Conservation (phyloP, 2,113 vertebrate genomes). For the Corynorhinus townsendii region DNA sequence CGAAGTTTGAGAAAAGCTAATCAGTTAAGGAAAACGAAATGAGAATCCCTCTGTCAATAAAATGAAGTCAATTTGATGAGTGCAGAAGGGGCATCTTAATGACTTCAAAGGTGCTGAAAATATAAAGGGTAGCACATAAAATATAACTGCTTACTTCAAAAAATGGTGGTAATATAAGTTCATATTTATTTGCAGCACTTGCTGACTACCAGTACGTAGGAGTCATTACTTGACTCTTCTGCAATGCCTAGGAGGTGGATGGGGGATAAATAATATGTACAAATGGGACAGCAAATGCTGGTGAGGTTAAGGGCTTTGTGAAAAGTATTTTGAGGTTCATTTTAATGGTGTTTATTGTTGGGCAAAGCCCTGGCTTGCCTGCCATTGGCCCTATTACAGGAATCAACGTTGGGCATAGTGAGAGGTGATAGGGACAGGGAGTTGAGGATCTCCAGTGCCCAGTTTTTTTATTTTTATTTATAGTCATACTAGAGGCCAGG, state of each 20-base stretch:
- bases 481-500: background rate
- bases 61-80: slow-evolving; percentile 3
- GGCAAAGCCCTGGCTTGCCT: background rate
- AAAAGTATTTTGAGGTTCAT: background rate
- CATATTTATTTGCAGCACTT: background rate
- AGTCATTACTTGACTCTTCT: background rate
- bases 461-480: background rate
- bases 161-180: background rate
- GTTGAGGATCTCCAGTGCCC: background rate
- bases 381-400: background rate
- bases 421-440: background rate
- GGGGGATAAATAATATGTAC: background rate
- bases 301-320: background rate
- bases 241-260: background rate
- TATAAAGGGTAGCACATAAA: background rate
- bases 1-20: slow-evolving; percentile 22
- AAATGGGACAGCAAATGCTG: background rate
- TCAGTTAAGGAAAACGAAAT: slow-evolving; percentile 22
- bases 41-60: slow-evolving; percentile 23
- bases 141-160: background rate
- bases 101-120: slow-evolving; percentile 7
- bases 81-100: background rate
- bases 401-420: background rate
- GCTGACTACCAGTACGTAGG: background rate
- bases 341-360: background rate